These are phyloP conservation scores for Lysiphlebus fabarum DNA, from an alignment of 1,140 invertebrate species.

Conservation along the genomic window DNA sequence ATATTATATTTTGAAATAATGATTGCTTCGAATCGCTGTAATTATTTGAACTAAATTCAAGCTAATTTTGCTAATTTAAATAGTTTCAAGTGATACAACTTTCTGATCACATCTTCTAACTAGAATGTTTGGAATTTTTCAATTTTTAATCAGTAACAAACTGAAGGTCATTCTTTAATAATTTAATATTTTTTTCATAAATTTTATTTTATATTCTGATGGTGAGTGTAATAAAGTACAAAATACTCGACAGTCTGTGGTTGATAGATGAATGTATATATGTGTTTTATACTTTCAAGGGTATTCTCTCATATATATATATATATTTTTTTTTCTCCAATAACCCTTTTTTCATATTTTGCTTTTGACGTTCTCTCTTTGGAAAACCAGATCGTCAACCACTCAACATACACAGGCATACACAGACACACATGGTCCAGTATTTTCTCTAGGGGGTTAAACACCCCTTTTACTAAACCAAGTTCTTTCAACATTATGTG, in stretches of 20 bases:
- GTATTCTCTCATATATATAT: conserved; percentile 5
- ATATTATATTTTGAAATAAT: too few species aligned
- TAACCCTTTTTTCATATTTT: conserved; percentile 1
- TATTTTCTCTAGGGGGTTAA: conserved; percentile 12
- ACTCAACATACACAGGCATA: background rate
- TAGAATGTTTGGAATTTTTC: background rate
- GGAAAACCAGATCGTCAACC: background rate
- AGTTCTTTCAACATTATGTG: background rate
- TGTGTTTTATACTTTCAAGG: conserved; percentile 22
- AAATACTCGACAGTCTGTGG: conserved; percentile 6
- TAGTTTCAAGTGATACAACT: background rate
- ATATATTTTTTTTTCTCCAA: background rate
- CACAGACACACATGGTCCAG: conserved; percentile 6
- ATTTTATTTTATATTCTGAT: background rate
- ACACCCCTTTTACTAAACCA: background rate
- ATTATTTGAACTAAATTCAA: conserved; percentile 21
- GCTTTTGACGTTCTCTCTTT: conserved; percentile 5
- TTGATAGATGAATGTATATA: conserved; percentile 7
- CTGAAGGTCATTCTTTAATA: background rate
- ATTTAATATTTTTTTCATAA: background rate
- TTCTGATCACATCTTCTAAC: background rate
- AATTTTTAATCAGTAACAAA: too few species aligned
- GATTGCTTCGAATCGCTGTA: too few species aligned
- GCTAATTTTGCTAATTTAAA: background rate
- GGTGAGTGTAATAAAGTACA: conserved; percentile 3